Conservation (phyloP, 2,888 invertebrate species). For the Chymomyza procnemis region DNA sequence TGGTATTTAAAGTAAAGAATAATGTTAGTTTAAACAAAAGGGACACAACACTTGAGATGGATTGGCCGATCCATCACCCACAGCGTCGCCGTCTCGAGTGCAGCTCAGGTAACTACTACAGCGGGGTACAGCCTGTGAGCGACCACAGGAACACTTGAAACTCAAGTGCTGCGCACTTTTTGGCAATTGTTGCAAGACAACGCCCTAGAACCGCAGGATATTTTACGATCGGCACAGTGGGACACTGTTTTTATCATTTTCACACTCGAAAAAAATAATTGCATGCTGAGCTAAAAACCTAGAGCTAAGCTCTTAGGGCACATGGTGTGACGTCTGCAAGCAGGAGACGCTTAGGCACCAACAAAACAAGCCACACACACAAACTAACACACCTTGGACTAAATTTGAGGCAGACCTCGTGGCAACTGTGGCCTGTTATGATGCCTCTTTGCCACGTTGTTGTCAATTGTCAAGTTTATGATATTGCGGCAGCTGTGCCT, state of each 20-base stretch:
- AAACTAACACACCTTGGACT: conserved; percentile 38
- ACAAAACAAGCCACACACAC: conserved; percentile 49
- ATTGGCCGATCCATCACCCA: conserved; percentile 67
- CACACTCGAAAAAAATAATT: conserved; percentile 73
- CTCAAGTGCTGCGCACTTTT: conserved; percentile 49
- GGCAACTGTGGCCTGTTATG: conserved; percentile 47
- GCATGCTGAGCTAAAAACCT: conserved; percentile 61
- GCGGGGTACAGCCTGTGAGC: not conserved
- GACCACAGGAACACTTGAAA: conserved; percentile 22
- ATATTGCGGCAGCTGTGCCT: conserved; percentile 47
- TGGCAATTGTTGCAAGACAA: conserved; percentile 47
- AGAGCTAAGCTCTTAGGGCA: conserved; percentile 26
- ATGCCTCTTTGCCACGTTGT: conserved; percentile 23
- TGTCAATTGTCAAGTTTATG: conserved; percentile 46
- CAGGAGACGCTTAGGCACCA: conserved; percentile 60
- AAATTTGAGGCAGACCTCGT: conserved; percentile 44
- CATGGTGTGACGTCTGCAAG: not conserved
- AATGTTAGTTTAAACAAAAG: conserved; percentile 69
- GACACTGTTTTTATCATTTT: conserved; percentile 71
- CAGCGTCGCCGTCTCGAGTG: conserved; percentile 60
- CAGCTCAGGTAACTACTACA: not conserved
- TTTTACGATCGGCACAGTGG: conserved; percentile 46
- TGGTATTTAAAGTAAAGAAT: conserved; percentile 73
- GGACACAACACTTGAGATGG: conserved; percentile 56
- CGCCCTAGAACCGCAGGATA: conserved; percentile 69